A percentile compares a stretch with the other conserved stretches of the same genome.
Conservation (phyloP, 2,797 vertebrate species). For the Poeciliopsis turneri region DNA sequence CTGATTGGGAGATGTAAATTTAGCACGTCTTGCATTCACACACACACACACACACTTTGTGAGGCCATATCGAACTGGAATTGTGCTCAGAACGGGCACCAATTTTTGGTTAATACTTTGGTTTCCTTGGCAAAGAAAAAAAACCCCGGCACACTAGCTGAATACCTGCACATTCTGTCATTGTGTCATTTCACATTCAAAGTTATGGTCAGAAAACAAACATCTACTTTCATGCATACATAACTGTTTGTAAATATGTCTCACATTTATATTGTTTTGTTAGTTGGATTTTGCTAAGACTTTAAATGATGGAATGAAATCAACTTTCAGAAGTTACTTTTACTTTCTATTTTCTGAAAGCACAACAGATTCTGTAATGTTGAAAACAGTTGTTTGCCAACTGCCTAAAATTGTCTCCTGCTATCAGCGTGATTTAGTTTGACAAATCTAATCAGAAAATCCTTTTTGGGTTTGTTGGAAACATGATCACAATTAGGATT, state of each 20-base stretch:
- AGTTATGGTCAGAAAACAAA: conserved; percentile 40
- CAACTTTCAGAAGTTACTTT: conserved; percentile 19
- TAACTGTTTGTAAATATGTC: conserved; percentile 14
- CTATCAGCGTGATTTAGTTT: conserved; percentile 65
- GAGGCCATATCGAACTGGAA: background rate
- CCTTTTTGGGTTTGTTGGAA: conserved; percentile 24
- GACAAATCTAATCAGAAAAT: conserved; percentile 33
- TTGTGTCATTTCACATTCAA: conserved; percentile 76
- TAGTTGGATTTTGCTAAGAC: background rate
- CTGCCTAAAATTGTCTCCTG: conserved; percentile 81
- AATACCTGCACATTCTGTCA: conserved; percentile 19
- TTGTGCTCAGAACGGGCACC: background rate
- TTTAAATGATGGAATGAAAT: conserved; percentile 1
- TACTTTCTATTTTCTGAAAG: conserved; percentile 15
- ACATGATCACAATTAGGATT: conserved; percentile 15
- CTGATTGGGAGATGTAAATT: background rate
- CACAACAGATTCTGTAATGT: conserved; percentile 37
- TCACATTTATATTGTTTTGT: conserved; percentile 12
- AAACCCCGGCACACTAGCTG: background rate
- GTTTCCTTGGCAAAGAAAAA: background rate
- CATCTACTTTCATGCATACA: conserved; percentile 4
- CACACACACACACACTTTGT: too few species aligned
- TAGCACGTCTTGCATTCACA: background rate
- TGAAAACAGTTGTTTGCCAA: conserved; percentile 74
- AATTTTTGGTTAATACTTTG: background rate